Conservation (phyloP, 2,797 vertebrate species). For the Euthynnus affinis region DNA sequence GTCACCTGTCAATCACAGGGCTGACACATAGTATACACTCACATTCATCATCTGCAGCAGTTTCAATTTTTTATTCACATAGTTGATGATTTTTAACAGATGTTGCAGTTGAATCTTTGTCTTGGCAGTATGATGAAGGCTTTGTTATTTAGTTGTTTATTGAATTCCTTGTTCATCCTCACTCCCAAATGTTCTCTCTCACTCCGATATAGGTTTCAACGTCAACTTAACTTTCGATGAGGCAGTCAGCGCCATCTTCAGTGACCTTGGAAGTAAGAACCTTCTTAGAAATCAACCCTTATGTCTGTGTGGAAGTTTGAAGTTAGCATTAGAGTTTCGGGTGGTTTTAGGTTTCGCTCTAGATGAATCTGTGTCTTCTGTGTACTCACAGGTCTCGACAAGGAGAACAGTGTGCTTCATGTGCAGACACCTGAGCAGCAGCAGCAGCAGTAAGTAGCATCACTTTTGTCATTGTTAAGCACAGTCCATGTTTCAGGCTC, state of each 20-base stretch:
- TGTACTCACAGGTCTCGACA: constrained; percentile 34
- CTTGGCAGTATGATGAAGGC: background rate
- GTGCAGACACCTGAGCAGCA: constrained; percentile 68
- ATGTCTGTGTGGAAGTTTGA: background rate
- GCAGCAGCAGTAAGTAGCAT: constrained; percentile 72
- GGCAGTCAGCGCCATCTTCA: constrained; percentile 82
- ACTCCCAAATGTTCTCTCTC: background rate
- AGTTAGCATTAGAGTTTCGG: background rate
- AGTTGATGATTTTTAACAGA: background rate
- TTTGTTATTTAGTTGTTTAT: background rate
- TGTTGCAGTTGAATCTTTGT: background rate
- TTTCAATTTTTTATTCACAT: too few relatives aligned
- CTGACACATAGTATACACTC: too few relatives aligned
- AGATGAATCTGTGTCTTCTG: background rate
- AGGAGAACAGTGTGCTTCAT: constrained; percentile 61
- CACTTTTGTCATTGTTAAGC: background rate
- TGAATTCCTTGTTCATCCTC: background rate
- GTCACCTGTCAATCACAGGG: too few relatives aligned
- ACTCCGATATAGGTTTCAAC: constrained; percentile 60
- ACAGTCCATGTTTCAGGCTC: background rate
- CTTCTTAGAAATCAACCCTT: background rate
- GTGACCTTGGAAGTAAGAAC: constrained; percentile 65
- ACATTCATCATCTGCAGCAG: too few relatives aligned
- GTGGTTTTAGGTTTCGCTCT: background rate
- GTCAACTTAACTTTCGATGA: constrained; percentile 81